A percentile compares a stretch with the other conserved stretches of the same genome.
Conservation (phyloP, 2,888 invertebrate species). For the Callyntrura sp. region DNA sequence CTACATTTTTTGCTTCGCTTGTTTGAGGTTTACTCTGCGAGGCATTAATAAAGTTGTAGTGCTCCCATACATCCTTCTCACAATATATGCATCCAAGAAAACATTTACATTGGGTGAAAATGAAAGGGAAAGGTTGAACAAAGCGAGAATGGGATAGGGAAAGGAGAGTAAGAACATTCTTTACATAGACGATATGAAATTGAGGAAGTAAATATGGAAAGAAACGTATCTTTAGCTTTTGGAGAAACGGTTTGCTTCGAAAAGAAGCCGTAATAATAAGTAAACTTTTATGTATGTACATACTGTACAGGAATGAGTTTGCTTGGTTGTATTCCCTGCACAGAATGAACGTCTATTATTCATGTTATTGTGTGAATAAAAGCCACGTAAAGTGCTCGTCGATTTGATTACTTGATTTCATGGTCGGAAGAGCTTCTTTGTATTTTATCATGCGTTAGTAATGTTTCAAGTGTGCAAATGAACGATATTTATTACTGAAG, state of each 20-base stretch:
- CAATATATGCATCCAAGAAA: background rate
- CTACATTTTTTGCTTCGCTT: too few relatives aligned
- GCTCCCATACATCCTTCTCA: background rate
- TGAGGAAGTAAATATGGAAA: background rate
- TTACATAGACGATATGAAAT: background rate
- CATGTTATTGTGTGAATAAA: slow-evolving; percentile 63
- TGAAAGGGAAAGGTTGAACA: background rate
- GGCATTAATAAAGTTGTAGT: background rate
- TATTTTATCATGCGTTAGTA: slow-evolving; percentile 76
- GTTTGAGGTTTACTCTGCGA: background rate
- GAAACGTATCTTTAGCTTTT: background rate
- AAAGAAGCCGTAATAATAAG: too few relatives aligned
- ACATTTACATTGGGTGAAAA: background rate
- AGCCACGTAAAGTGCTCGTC: slow-evolving; percentile 63
- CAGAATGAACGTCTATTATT: slow-evolving; percentile 46
- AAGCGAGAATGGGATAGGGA: too few relatives aligned
- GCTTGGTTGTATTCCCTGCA: background rate
- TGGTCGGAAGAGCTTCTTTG: slow-evolving; percentile 70
- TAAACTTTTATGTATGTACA: background rate
- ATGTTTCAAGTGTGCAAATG: slow-evolving; percentile 80
- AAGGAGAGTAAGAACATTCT: background rate
- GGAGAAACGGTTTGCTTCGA: background rate
- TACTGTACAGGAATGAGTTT: slow-evolving; percentile 27
- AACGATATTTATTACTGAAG: slow-evolving; percentile 79
- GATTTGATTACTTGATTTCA: slow-evolving; percentile 80